Conservation (phyloP, 2,113 vertebrate species). For the Clinocottus analis region DNA sequence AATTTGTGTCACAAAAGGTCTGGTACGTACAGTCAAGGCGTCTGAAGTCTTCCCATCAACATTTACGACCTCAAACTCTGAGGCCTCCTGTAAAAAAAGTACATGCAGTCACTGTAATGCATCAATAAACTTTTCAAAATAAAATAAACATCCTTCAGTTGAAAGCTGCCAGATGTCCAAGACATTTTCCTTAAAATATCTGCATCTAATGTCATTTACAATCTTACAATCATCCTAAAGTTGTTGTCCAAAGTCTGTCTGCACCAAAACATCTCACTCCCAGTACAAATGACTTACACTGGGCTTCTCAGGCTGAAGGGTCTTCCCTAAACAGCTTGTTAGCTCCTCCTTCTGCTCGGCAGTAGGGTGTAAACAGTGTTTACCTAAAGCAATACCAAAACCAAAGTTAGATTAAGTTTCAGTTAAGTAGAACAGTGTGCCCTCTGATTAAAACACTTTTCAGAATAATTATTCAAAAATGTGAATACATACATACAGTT, state of each 20-base stretch:
- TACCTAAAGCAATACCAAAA: slow-evolving; percentile 56
- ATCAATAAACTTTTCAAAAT: neutral
- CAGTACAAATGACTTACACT: slow-evolving; percentile 61
- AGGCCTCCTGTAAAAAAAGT: slow-evolving; percentile 84
- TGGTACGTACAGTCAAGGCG: slow-evolving; percentile 82
- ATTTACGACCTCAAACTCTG: slow-evolving; percentile 90
- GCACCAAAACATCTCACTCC: slow-evolving; percentile 17
- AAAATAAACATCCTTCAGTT: slow-evolving; percentile 5
- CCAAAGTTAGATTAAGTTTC: neutral
- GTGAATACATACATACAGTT: neutral
- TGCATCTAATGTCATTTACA: neutral
- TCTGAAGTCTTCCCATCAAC: slow-evolving; percentile 80
- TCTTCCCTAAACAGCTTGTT: slow-evolving; percentile 71
- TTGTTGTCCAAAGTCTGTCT: neutral
- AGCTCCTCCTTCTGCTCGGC: slow-evolving; percentile 72
- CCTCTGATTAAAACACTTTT: neutral
- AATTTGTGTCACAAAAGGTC: neutral
- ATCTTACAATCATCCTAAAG: slow-evolving; percentile 1
- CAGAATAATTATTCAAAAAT: neutral
- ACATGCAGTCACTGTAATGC: neutral
- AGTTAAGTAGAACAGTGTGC: neutral
- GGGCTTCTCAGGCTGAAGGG: slow-evolving; percentile 75
- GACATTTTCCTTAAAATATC: neutral
- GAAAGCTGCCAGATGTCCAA: neutral
- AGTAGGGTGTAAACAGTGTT: slow-evolving; percentile 66